phyloP scores from a whole-genome alignment of 2,797 vertebrate genomes.

The Diplodus puntazzo region DNA sequence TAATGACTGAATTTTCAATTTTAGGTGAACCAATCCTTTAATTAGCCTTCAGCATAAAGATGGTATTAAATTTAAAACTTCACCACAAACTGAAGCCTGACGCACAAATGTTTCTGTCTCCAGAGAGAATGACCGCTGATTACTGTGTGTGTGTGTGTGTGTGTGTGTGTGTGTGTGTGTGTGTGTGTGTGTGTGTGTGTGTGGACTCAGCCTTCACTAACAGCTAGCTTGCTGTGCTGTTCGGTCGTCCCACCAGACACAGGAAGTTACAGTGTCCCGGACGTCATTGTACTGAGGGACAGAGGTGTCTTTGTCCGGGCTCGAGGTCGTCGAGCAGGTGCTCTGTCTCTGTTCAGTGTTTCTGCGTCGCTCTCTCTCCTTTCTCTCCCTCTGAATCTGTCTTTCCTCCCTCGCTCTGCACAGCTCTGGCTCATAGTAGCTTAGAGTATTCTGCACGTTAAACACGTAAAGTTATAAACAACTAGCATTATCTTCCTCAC shows the following conservation, averaged over 20 bases:
- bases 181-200: conserved; percentile 18
- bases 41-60: too few relatives aligned
- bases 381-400: conserved; percentile 42
- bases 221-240: conserved; percentile 65
- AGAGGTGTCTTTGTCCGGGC: conserved; percentile 84
- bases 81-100: background rate
- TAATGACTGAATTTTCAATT: too few relatives aligned
- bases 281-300: conserved; percentile 79
- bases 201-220: conserved; percentile 43
- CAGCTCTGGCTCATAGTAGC: conserved; percentile 11
- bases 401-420: conserved; percentile 35
- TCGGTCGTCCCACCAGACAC: conserved; percentile 74
- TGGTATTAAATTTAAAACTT: background rate
- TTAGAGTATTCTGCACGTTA: conserved; percentile 7
- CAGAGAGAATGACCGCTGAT: conserved; percentile 23
- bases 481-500: background rate
- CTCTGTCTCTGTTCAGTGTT: conserved; percentile 65
- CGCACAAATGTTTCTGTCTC: conserved; percentile 19
- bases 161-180: conserved; percentile 30
- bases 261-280: conserved; percentile 77
- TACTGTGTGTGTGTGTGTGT: conserved; percentile 30
- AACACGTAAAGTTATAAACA: conserved; percentile 18
- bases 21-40: too few relatives aligned
- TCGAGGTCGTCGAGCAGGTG: conserved; percentile 82
- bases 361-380: conserved; percentile 55